A percentile compares a stretch with the other conserved stretches of the same genome.
These are phyloP conservation scores for Agrochola lychnidis DNA, from an alignment of 2,888 invertebrate genomes.

Conservation along the genomic window DNA sequence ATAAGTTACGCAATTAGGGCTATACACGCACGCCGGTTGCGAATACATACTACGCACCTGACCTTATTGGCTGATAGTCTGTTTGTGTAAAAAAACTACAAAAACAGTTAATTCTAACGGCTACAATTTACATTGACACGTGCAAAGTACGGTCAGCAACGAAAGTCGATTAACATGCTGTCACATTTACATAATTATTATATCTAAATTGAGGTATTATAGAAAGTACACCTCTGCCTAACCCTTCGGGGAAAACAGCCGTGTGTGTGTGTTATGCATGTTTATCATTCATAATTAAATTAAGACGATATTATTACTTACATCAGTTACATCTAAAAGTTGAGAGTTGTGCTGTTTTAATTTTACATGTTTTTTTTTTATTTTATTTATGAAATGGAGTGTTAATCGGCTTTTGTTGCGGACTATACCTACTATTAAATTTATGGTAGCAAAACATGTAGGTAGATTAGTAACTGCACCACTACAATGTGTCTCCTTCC, in stretches of 20 bases:
- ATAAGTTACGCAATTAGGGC: no score
- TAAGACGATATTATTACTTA: neutral
- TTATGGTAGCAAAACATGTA: neutral
- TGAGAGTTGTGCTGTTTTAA: neutral
- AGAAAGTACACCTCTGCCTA: neutral
- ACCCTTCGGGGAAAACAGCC: neutral
- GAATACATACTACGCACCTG: no score
- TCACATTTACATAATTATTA: neutral
- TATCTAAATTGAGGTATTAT: neutral
- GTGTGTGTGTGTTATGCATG: neutral
- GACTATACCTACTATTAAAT: conserved; percentile 8
- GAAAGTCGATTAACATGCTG: neutral
- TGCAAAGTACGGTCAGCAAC: conserved; percentile 3
- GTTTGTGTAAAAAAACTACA: neutral
- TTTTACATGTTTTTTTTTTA: neutral
- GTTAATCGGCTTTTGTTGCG: neutral
- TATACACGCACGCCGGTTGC: no score
- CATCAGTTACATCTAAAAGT: neutral
- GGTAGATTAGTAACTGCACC: neutral
- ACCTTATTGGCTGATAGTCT: no score
- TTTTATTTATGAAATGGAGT: neutral
- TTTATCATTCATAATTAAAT: no score
- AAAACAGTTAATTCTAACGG: neutral
- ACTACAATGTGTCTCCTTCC: conserved; percentile 10
- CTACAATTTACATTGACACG: conserved; percentile 1